Percentiles rank a stretch among this genome's conserved stretches.
These are phyloP conservation scores for Galagoides demidoff DNA, from an alignment of 2,797 vertebrate genomes.

Conservation along the genomic window DNA sequence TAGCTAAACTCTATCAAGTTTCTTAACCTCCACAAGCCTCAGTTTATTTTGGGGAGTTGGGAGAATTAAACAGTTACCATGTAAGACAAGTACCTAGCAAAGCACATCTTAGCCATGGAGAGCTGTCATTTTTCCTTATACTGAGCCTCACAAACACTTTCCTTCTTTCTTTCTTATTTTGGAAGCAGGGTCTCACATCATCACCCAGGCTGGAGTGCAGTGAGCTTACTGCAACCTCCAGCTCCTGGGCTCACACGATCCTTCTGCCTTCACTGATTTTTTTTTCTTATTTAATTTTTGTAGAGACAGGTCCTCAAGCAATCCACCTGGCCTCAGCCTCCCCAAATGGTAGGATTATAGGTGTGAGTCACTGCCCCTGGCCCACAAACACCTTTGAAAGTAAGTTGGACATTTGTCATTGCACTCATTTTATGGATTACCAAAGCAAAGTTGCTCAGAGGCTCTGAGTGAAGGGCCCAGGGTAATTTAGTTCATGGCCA, in stretches of 20 bases:
- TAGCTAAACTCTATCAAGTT: background rate
- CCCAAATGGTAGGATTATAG: background rate
- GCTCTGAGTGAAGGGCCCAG: background rate
- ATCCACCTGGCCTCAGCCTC: background rate
- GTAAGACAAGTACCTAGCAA: background rate
- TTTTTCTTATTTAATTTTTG: background rate
- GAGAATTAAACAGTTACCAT: background rate
- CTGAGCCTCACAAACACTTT: background rate
- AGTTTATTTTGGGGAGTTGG: background rate
- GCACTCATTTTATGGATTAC: background rate
- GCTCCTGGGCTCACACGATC: background rate
- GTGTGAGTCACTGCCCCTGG: background rate
- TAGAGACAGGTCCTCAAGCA: background rate
- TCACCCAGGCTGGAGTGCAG: background rate
- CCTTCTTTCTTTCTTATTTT: too few species aligned
- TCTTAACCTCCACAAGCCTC: background rate
- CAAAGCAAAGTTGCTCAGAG: background rate
- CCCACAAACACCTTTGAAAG: background rate
- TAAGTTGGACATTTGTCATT: background rate
- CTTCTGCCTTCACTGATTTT: background rate
- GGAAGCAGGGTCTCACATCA: background rate
- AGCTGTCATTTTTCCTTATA: background rate
- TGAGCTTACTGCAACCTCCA: background rate
- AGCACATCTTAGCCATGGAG: background rate
- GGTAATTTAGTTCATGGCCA: background rate